Conservation (phyloP, 2,113 vertebrate genomes). For the Neopipo cinnamomea region DNA sequence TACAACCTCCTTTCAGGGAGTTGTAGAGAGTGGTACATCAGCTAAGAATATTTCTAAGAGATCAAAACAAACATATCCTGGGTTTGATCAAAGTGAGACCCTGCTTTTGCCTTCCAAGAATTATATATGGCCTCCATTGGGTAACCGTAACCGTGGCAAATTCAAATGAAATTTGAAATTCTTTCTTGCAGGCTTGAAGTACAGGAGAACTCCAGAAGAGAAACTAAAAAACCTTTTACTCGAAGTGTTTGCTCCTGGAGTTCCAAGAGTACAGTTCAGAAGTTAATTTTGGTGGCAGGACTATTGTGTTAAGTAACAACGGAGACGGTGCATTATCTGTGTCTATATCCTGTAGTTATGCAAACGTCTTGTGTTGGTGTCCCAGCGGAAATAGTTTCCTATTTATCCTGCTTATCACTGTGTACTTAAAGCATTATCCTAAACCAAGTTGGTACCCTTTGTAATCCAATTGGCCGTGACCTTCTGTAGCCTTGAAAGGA, state of each 20-base stretch:
- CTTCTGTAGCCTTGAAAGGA: not conserved
- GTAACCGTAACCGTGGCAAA: not conserved
- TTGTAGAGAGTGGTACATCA: no score
- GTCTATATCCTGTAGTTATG: not conserved
- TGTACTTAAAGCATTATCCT: conserved; percentile 17
- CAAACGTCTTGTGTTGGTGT: not conserved
- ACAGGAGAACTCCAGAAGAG: not conserved
- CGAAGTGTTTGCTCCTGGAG: not conserved
- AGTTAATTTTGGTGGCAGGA: not conserved
- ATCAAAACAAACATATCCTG: not conserved
- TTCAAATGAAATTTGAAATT: not conserved
- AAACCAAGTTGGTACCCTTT: not conserved
- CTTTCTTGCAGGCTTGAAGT: not conserved
- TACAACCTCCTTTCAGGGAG: no score
- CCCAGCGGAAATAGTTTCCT: not conserved
- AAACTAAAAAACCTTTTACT: not conserved
- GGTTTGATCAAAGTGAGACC: not conserved
- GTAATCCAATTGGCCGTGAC: conserved; percentile 3
- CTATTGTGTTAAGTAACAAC: not conserved
- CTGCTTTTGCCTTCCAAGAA: not conserved
- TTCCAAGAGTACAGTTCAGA: not conserved
- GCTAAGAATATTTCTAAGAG: not conserved
- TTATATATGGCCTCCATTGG: not conserved
- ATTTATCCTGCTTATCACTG: conserved; percentile 7
- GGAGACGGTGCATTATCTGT: not conserved